A percentile compares a stretch with the other conserved stretches of the same genome.
Conservation (phyloP, 2,113 vertebrate genomes). For the Mobula hypostoma region DNA sequence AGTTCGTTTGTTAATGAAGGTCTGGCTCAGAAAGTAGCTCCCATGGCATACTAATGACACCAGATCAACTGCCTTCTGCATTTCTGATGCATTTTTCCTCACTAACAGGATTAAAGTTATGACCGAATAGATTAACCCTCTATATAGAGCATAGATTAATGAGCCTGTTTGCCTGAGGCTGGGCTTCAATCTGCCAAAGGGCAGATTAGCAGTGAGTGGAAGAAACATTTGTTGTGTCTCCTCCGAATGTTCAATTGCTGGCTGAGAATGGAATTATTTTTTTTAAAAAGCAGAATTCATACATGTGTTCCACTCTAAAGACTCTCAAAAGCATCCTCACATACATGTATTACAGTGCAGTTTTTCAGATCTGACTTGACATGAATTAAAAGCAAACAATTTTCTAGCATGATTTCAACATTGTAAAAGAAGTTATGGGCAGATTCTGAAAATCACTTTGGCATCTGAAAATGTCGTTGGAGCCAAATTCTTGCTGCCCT, state of each 20-base stretch:
- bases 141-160: not conserved
- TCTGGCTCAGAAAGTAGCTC: not conserved
- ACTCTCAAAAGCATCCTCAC: not conserved
- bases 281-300: not conserved
- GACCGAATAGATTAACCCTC: conserved; percentile 15
- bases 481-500: not conserved
- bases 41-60: not conserved
- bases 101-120: conserved; percentile 28
- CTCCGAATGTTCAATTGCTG: too few species aligned
- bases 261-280: not conserved
- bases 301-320: not conserved
- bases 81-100: not conserved
- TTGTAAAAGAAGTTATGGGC: not conserved
- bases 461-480: not conserved
- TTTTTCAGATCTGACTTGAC: not conserved
- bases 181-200: not conserved
- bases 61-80: not conserved
- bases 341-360: not conserved
- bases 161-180: not conserved
- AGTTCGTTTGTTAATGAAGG: conserved; percentile 13
- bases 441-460: not conserved
- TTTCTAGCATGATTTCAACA: not conserved
- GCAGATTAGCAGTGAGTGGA: not conserved
- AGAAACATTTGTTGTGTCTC: too few species aligned
- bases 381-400: not conserved